Evolutionary conservation across 2,113 vertebrate species (phyloP).

Genomic region (Mirza zaza): DNA sequence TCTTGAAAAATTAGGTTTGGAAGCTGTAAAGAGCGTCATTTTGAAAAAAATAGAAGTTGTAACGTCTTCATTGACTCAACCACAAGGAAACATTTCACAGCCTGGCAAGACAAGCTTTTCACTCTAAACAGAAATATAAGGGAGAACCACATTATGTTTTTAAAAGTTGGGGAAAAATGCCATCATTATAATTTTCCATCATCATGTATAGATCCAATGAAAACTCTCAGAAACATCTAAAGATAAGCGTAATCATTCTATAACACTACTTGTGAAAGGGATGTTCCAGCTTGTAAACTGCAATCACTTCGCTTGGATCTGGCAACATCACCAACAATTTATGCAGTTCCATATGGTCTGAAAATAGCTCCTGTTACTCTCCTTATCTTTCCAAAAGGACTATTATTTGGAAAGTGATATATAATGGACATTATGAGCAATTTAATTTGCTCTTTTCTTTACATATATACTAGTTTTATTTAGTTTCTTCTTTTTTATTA

Average conservation of each 20-base stretch:
- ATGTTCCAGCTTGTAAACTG: not conserved
- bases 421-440: constrained; percentile 9
- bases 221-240: not conserved
- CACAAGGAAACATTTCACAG: not conserved
- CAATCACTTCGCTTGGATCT: not conserved
- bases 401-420: constrained; percentile 13
- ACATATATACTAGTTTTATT: constrained; percentile 59
- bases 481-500: constrained; percentile 57
- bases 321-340: not conserved
- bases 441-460: constrained; percentile 54
- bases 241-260: not conserved
- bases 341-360: not conserved
- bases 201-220: not conserved
- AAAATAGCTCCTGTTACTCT: constrained; percentile 29
- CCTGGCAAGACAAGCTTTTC: not conserved
- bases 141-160: not conserved
- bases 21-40: not conserved
- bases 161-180: not conserved
- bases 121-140: not conserved
- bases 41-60: not conserved
- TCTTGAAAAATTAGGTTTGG: constrained; percentile 9
- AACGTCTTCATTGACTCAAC: not conserved
- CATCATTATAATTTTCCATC: not conserved
- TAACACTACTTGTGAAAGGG: not conserved
- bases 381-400: constrained; percentile 41